Conservation (phyloP, 2,113 vertebrate species). For the Ptilonorhynchus violaceus region DNA sequence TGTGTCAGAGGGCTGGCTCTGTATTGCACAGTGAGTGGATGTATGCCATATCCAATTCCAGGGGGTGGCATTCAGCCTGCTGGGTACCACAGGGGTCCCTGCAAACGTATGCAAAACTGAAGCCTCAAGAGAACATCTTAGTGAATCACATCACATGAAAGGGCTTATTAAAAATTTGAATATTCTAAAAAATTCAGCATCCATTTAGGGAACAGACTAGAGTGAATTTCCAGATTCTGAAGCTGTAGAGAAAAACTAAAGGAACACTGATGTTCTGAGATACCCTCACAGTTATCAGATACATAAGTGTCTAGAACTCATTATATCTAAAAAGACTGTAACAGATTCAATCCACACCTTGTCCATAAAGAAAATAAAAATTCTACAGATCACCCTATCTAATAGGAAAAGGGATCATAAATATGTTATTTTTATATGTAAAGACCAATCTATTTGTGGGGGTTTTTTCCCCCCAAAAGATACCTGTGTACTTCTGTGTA, state of each 20-base stretch:
- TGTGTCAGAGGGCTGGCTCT: neutral
- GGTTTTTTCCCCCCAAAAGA: neutral
- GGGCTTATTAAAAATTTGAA: neutral
- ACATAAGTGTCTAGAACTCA: neutral
- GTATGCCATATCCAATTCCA: neutral
- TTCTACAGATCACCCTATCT: neutral
- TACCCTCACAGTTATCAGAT: neutral
- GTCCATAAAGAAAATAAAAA: neutral
- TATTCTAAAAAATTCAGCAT: neutral
- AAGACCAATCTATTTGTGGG: neutral
- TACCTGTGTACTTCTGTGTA: fast-evolving
- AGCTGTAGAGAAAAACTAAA: neutral
- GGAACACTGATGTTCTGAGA: neutral
- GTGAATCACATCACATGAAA: neutral
- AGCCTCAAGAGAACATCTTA: neutral
- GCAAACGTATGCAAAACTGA: neutral
- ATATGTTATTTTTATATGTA: neutral
- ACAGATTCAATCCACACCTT: neutral
- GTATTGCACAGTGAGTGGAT: fast-evolving
- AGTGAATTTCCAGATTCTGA: neutral
- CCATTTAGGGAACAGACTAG: neutral
- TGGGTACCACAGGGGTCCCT: neutral
- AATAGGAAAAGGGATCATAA: neutral
- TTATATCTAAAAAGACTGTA: neutral
- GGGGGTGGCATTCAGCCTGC: neutral